Evolutionary conservation across 2,797 vertebrate genomes (phyloP), one percentile per base, ranked within the genome.

Genomic region (Thaleichthys pacificus): DNA sequence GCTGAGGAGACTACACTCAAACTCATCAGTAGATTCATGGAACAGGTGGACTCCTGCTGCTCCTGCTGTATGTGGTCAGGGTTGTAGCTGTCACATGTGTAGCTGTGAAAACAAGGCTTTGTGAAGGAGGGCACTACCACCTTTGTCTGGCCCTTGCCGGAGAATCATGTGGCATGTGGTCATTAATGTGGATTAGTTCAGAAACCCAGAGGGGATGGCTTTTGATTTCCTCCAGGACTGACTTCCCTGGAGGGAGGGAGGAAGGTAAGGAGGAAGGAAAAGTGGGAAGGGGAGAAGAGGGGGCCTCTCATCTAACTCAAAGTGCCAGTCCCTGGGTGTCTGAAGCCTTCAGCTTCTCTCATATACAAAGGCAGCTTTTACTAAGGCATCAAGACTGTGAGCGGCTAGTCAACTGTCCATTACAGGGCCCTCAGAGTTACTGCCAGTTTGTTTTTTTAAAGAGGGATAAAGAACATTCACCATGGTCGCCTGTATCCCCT

Each of bases 171-270:
- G 68, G 70, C 66, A 73, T 60, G 42, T 77, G 68, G 70, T 77
- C 73, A 83, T 81, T 78, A 71, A 56, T 75, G 70, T 75, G 76
- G 79, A 80, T 79, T 80, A 82, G 64, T 67, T 68, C 26, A 77
- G 78, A 80, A 78, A 75, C 67, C 14, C 42, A 22, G 42, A 57
- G 61, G 22, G 26, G 32, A 32, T 66, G 70, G 71, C 66, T 62
- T 71, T 74, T 74, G 69, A 80, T 70, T 80, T 71, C 66, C 75
- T 67, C 35, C 21, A 26, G 56, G 51, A 80, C 56, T 38, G 7
- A 42, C 75, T 57, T 32, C 61, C 70, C 51, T 17, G 51, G 51
- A 56, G 51, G 51, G 15, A 14, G 42, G 42, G 42, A 47, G 51
- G 49, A 3, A 56, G 51, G 42, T 3, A 47, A 3, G 42, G 42